phyloP scores from a whole-genome alignment of 2,113 vertebrate species.

The Paraplagusia blochii region DNA sequence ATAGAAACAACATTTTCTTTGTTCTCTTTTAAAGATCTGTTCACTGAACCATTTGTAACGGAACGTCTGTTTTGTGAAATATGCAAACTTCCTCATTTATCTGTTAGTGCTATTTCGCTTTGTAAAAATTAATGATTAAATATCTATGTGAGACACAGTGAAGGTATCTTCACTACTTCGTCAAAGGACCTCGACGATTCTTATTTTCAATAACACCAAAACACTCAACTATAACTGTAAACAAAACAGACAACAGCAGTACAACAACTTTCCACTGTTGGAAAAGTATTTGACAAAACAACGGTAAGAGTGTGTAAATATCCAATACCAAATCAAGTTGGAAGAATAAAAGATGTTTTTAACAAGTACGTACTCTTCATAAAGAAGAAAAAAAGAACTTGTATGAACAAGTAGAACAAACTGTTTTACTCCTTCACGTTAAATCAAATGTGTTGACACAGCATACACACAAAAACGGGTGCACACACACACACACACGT shows the following conservation, averaged over 20 bases:
- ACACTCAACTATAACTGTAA: too few relatives aligned
- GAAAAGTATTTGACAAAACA: too few relatives aligned
- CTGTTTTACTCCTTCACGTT: not conserved
- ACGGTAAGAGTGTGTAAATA: too few relatives aligned
- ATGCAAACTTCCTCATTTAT: not conserved
- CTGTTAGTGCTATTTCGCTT: too few relatives aligned
- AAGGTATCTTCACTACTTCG: too few relatives aligned
- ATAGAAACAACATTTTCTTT: not conserved
- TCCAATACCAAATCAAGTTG: too few relatives aligned
- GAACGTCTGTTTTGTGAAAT: not conserved
- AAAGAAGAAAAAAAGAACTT: not conserved
- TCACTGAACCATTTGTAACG: not conserved
- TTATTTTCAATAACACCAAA: too few relatives aligned
- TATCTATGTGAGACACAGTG: too few relatives aligned
- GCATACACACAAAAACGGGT: not conserved
- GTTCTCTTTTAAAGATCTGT: not conserved
- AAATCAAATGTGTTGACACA: constrained; percentile 9
- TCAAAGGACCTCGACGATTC: too few relatives aligned
- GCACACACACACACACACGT: not conserved
- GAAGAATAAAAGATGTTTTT: not conserved
- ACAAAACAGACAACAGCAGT: too few relatives aligned
- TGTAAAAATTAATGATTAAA: too few relatives aligned
- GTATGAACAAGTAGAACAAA: not conserved
- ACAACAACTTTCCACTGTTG: too few relatives aligned
- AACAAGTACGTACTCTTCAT: not conserved